Evolutionary conservation across 2,113 vertebrate species (phyloP).

Genomic region (Otolemur garnettii): DNA sequence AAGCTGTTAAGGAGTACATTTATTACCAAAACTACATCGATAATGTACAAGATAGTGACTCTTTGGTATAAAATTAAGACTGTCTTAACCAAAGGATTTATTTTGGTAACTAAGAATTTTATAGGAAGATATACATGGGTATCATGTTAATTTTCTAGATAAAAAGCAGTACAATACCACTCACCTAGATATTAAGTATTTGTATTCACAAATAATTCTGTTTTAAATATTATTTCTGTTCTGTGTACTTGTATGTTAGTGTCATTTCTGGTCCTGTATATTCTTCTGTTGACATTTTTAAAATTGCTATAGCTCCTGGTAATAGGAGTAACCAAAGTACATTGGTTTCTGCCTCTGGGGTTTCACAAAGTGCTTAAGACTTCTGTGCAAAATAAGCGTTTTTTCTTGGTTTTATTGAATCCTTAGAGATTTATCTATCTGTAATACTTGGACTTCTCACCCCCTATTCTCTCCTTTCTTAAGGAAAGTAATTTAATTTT

Average conservation of each 20-base stretch:
- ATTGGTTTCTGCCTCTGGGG: background rate
- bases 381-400: constrained; percentile 12
- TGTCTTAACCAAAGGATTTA: background rate
- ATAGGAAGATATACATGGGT: background rate
- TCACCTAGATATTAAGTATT: background rate
- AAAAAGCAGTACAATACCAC: background rate
- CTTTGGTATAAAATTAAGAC: constrained; percentile 37
- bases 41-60: background rate
- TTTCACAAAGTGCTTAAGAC: constrained; percentile 24
- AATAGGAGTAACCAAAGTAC: background rate
- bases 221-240: background rate
- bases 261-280: background rate
- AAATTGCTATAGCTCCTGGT: background rate
- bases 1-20: background rate
- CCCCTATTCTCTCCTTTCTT: background rate
- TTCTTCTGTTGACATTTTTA: constrained; percentile 1
- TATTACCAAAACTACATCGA: background rate
- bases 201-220: constrained; percentile 17
- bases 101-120: constrained; percentile 52
- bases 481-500: constrained; percentile 29
- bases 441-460: background rate
- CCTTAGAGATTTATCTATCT: background rate
- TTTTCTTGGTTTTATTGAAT: constrained; percentile 14
- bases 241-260: background rate
- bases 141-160: background rate